Base-by-base conservation (phyloP, 2,113 vertebrate genomes). In the Vulpes vulpes region DNA sequence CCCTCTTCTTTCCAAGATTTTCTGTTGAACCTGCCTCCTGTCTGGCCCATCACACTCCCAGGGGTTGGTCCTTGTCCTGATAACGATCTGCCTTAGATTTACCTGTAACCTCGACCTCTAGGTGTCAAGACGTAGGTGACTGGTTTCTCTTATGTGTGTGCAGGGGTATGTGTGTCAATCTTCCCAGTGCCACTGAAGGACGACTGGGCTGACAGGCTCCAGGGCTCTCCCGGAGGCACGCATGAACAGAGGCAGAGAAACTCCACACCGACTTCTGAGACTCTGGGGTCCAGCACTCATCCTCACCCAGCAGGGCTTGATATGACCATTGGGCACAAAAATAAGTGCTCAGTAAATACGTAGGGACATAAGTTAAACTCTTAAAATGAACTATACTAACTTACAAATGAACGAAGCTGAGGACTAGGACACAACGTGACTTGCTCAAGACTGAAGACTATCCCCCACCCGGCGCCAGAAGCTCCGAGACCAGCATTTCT, bases 171-270 rank as follows among this genome's bases (percentile, higher is more conserved):
- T 67, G 23, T 32, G 17, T 5, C 35, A 60, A 2, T 64, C 43
- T 30, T 8, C 4, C 16, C 65, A n/a, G 17, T 7, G 8, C 59
- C 38, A 2, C 53, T 25, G 49, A 38, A 64, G 51, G 53, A 55
- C 1, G 11, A 62, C 20, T 0, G 1, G 9, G 11, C 17, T 16
- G n/a, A 57, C 0, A 1, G 11, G 8, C 69, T 1, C 11, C 0
- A 11, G 27, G 57, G 14, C 27, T 14, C 60, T 62, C 43, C 35
- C 5, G 30, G 30, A 25, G 15, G 15, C 0, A 5, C n/a, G 11
- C 32, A 19, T 4, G 49, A 51, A 65, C 6, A 49, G 6, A 92
- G 49, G 9, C 2, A 11, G 51, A 55, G 16, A 38, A 60, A 78
- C 7, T 1, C 14, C 11, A 1, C 11, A 17, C 30, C 20, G 17